A percentile compares a stretch with the other conserved stretches of the same genome.
These are phyloP conservation scores for Bufotes viridis DNA, from an alignment of 2,797 vertebrate genomes.

Conservation along the genomic window DNA sequence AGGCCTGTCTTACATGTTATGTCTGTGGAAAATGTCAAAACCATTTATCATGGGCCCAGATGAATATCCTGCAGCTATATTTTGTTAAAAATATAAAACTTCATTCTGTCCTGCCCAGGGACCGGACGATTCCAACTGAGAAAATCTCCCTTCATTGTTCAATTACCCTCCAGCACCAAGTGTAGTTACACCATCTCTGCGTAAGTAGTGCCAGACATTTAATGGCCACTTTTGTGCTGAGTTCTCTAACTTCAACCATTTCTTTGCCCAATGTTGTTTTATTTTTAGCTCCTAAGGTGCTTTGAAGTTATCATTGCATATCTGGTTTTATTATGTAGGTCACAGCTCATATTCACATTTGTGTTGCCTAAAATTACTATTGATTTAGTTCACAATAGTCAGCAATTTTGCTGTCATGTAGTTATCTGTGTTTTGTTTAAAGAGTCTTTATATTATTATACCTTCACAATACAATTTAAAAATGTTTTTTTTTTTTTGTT, in stretches of 20 bases:
- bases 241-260: background rate
- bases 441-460: background rate
- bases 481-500: background rate
- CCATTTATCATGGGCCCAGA: conserved; percentile 67
- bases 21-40: conserved; percentile 72
- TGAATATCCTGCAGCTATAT: conserved; percentile 67
- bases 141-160: conserved; percentile 50
- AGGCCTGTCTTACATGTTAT: conserved; percentile 63
- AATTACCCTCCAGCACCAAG: conserved; percentile 37
- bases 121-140: conserved; percentile 2
- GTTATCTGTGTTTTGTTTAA: background rate
- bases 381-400: background rate
- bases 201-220: conserved; percentile 9
- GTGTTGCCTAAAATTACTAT: conserved; percentile 13
- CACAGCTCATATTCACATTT: conserved; percentile 7
- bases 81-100: conserved; percentile 64
- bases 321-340: background rate
- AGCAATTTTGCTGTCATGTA: background rate
- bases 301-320: background rate
- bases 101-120: conserved; percentile 61
- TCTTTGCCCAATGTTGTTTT: background rate
- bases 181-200: background rate
- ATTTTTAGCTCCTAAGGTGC: background rate
- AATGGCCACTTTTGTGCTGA: conserved; percentile 1
- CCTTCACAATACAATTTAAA: background rate